Percentiles rank a stretch among this genome's conserved stretches.
Evolutionary conservation across 2,113 vertebrate genomes (phyloP).

Genomic region (Ifrita kowaldi): DNA sequence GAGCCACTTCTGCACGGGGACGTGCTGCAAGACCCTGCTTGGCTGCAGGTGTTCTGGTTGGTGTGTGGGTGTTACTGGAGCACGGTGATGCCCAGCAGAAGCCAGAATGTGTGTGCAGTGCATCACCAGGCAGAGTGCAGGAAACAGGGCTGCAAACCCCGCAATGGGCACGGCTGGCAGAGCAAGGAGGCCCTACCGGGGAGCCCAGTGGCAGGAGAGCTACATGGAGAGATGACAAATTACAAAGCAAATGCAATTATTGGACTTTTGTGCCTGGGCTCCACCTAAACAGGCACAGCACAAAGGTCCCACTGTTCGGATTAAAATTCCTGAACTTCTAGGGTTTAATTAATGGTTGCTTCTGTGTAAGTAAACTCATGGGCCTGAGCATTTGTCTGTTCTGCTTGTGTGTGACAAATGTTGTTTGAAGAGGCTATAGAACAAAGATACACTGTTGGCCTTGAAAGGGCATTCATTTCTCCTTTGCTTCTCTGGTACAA

Average conservation of each 20-base stretch:
- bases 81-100: rapidly evolving
- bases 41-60: background rate
- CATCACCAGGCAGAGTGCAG: background rate
- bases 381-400: background rate
- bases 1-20: background rate
- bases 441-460: background rate
- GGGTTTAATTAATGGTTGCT: background rate
- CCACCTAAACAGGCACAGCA: background rate
- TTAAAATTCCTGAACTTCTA: background rate
- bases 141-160: background rate
- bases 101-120: background rate
- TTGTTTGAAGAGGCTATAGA: background rate
- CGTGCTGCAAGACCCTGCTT: background rate
- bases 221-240: background rate
- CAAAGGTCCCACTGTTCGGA: background rate
- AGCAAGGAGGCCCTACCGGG: too few relatives aligned
- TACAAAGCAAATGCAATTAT: background rate
- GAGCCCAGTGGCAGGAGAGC: background rate
- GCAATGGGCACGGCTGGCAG: rapidly evolving
- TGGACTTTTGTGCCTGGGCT: background rate
- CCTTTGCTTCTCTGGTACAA: background rate
- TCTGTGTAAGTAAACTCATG: background rate
- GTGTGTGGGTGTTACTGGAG: background rate
- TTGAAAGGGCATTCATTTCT: background rate
- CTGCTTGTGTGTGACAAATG: background rate